Conservation (phyloP, 2,888 invertebrate species). For the Dendrolimus pini region DNA sequence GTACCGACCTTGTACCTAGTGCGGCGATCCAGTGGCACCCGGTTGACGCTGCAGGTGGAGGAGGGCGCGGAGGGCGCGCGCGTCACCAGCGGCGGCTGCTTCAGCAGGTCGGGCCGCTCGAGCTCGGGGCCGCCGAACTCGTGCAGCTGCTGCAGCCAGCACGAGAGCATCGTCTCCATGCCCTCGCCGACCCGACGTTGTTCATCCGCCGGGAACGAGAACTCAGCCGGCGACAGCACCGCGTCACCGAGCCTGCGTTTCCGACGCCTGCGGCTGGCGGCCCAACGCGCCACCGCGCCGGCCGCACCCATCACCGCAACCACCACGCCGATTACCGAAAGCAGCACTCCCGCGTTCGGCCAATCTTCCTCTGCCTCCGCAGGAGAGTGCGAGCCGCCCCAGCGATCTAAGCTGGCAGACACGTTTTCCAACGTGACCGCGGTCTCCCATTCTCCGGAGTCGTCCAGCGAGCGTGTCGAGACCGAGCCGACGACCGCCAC, state of each 20-base stretch:
- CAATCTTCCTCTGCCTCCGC: slow-evolving; percentile 11
- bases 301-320: slow-evolving; percentile 11
- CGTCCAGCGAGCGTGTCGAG: slow-evolving; percentile 22
- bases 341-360: slow-evolving; percentile 12
- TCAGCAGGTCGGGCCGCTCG: slow-evolving; percentile 89
- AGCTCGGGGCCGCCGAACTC: slow-evolving; percentile 90
- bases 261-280: slow-evolving; percentile 26
- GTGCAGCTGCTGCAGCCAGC: slow-evolving; percentile 89
- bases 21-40: slow-evolving; percentile 78
- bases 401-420: slow-evolving; percentile 16
- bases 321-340: slow-evolving; percentile 5
- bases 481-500: slow-evolving; percentile 24
- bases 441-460: slow-evolving; percentile 23
- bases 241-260: slow-evolving; percentile 28
- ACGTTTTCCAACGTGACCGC: slow-evolving; percentile 22
- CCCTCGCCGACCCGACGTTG: slow-evolving; percentile 77
- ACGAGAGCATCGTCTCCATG: slow-evolving; percentile 90
- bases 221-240: slow-evolving; percentile 31
- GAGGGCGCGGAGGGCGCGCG: slow-evolving; percentile 63
- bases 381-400: slow-evolving; percentile 11
- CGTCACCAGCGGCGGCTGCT: slow-evolving; percentile 78
- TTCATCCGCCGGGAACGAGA: slow-evolving; percentile 45
- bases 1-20: slow-evolving; percentile 87
- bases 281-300: slow-evolving; percentile 19
- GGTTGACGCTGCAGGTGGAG: slow-evolving; percentile 65